Evolutionary conservation across 2,113 vertebrate species (phyloP).

Genomic region (Uria aalge): DNA sequence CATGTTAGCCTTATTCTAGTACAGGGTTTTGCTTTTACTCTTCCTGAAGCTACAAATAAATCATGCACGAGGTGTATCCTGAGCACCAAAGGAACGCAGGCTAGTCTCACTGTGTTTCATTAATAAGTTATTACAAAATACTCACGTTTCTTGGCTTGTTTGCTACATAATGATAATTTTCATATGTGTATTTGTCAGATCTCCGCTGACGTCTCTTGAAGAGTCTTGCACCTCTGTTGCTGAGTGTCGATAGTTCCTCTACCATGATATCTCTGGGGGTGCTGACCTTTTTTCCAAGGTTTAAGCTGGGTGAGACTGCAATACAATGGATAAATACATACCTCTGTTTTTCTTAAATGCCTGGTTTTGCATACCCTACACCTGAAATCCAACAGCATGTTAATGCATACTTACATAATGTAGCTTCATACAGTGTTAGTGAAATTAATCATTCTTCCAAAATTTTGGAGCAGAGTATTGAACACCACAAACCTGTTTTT

Average conservation of each 20-base stretch:
- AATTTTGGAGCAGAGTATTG: not conserved
- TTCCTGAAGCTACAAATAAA: not conserved
- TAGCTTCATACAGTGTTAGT: not conserved
- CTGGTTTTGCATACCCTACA: not conserved
- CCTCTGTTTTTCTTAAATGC: not conserved
- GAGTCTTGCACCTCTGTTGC: conserved; percentile 91
- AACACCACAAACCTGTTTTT: not conserved
- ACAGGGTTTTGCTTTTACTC: not conserved
- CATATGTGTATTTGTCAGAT: conserved; percentile 95
- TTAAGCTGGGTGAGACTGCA: conserved; percentile 79
- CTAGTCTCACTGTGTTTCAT: not conserved
- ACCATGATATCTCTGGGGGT: conserved; percentile 94
- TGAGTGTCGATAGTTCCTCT: conserved; percentile 88
- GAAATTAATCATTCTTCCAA: not conserved
- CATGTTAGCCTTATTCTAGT: not conserved
- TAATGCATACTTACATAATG: not conserved
- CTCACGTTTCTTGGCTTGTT: conserved; percentile 83
- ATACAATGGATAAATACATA: conserved; percentile 12
- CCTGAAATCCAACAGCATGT: not conserved
- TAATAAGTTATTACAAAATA: not conserved
- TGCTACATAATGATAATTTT: conserved; percentile 83
- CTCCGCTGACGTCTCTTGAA: conserved; percentile 95
- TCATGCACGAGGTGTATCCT: not conserved
- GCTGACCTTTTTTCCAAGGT: conserved; percentile 91
- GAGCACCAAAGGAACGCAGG: not conserved